phyloP scores from a whole-genome alignment of 2,888 invertebrate species.

The Megaustenia siamemsis region DNA sequence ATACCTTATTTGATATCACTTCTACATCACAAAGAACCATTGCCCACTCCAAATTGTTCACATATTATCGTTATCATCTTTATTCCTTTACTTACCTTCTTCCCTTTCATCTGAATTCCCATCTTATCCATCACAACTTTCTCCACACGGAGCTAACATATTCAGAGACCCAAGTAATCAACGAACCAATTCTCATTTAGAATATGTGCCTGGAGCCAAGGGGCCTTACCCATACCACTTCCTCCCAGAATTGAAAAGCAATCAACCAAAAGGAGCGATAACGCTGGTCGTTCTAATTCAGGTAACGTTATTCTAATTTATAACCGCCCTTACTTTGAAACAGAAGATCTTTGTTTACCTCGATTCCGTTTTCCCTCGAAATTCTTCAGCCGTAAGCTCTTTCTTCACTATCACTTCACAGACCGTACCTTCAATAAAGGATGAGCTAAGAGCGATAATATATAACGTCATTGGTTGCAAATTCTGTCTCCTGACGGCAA shows the following conservation, averaged over 20 bases:
- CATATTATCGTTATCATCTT: too few relatives aligned
- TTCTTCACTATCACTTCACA: neutral
- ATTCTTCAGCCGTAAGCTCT: neutral
- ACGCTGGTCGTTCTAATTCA: neutral
- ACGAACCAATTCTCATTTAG: neutral
- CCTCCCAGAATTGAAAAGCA: neutral
- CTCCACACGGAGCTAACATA: too few relatives aligned
- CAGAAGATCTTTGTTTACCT: neutral
- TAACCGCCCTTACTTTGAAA: neutral
- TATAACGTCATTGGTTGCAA: neutral
- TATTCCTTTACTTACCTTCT: too few relatives aligned
- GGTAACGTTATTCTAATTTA: neutral
- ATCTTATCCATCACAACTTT: too few relatives aligned
- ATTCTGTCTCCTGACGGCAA: neutral
- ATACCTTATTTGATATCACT: too few relatives aligned
- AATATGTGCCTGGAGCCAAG: neutral
- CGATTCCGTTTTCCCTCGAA: neutral
- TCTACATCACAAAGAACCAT: too few relatives aligned
- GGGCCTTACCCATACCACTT: neutral
- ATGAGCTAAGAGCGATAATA: neutral
- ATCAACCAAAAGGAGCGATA: slow-evolving; percentile 14
- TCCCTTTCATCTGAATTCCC: too few relatives aligned
- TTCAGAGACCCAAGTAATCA: too few relatives aligned
- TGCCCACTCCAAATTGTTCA: too few relatives aligned
- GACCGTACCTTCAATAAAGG: neutral